Percentiles rank a stretch among this genome's conserved stretches.
Evolutionary conservation across 2,113 vertebrate species (phyloP).

Genomic region (Aythya baeri): DNA sequence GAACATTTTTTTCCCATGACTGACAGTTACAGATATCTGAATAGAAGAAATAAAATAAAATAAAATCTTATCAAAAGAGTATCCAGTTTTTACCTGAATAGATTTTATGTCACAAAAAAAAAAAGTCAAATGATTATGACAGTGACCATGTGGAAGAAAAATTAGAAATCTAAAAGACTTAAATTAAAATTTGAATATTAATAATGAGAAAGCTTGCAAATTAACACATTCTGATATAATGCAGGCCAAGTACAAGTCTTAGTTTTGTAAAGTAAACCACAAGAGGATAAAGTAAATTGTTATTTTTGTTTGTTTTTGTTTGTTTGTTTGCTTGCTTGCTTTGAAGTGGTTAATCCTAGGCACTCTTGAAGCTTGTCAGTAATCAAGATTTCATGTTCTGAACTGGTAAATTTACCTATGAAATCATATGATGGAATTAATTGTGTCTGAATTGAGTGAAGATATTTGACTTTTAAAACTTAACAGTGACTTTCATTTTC

Average conservation of each 20-base stretch:
- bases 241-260: neutral
- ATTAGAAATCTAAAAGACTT: neutral
- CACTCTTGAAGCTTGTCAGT: neutral
- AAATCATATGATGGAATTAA: neutral
- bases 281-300: no score
- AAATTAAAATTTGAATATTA: neutral
- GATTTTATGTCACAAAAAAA: neutral
- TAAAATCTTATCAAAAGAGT: neutral
- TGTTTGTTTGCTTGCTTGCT: neutral
- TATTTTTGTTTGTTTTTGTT: neutral
- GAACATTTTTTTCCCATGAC: neutral
- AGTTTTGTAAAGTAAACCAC: neutral
- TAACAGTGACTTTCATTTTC: neutral
- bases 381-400: neutral
- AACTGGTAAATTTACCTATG: neutral
- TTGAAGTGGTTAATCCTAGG: neutral
- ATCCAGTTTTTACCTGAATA: neutral
- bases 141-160: neutral
- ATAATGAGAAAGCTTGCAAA: neutral
- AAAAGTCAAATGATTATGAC: neutral
- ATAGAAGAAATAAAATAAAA: neutral
- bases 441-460: neutral
- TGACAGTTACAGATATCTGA: slow-evolving; percentile 29
- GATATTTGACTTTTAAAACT: neutral
- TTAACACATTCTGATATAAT: neutral